Base-by-base conservation (phyloP, 2,888 invertebrate genomes). In the Tiliacea citrago region DNA sequence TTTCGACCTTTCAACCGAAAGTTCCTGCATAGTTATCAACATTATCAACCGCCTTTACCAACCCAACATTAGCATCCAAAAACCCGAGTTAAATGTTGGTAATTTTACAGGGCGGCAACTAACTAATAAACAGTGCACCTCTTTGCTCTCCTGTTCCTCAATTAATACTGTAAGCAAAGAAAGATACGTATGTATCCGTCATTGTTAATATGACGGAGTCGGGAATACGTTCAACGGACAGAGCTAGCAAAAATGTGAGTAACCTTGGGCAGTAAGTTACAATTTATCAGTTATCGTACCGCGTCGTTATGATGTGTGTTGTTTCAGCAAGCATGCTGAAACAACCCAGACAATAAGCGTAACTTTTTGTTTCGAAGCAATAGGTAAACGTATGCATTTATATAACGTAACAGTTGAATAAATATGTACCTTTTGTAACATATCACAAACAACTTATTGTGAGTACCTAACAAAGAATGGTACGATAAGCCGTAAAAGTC, bases 391-490 rank as follows among this genome's bases (percentile, higher is more conserved):
- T 45, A 21, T 45, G 24, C 18, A 35, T 24, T 35, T 21, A 18
- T 4, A 42, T n/a, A 65, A 1, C 16, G 35, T 58, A 57, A 53
- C 81, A 83, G 72, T 69, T 83, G 82, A 61, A 70, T 75, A 83
- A 75, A 82, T 83, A 79, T 55, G 29, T 55, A n/a, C 29, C 53
- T 68, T 35, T 29, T 60, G 7, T 57, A 58, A 57, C 21, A 12
- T 39, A 16, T 45, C 45, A 58, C 57, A 61, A 70, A 73, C 63
- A 73, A 81, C 29, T 47, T 63, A 71, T 75, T 62, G 49, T 51
- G 35, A 65, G 49, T 71, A 68, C 35, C 39, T 63, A 55, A 73
- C 45, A 60, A 60, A 67, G 49, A 68, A 51, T 68, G 55, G 21
- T 65, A 58, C 68, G 62, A 58, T 75, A 78, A 65, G 57, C 60